phyloP scores from a whole-genome alignment of 2,888 invertebrate species.

The Scaptomyza polygonia region DNA sequence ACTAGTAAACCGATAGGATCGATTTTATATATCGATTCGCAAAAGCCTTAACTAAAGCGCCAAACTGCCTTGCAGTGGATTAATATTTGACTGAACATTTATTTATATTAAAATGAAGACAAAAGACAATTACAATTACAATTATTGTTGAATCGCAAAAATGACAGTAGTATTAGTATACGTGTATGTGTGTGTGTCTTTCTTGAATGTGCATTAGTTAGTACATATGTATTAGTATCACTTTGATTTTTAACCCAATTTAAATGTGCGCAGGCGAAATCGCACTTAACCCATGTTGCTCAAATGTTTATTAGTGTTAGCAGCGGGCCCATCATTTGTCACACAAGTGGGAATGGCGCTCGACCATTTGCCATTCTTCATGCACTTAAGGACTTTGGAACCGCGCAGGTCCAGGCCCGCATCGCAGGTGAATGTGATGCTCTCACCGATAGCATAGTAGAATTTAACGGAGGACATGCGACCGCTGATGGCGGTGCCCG shows the following conservation, averaged over 20 bases:
- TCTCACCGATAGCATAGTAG: constrained; percentile 94
- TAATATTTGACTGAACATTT: constrained; percentile 47
- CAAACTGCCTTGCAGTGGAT: constrained; percentile 1
- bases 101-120: constrained; percentile 69
- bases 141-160: constrained; percentile 63
- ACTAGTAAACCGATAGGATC: too few relatives aligned
- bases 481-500: constrained; percentile 93
- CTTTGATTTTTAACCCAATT: constrained; percentile 66
- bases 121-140: constrained; percentile 50
- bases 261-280: not conserved
- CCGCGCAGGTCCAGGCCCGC: constrained; percentile 90
- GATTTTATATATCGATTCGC: too few relatives aligned
- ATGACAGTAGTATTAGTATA: constrained; percentile 47
- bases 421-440: constrained; percentile 93
- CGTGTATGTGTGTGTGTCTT: constrained; percentile 31
- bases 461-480: constrained; percentile 94
- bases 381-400: constrained; percentile 91
- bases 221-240: constrained; percentile 78
- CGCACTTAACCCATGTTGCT: constrained; percentile 60
- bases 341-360: constrained; percentile 92
- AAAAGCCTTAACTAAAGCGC: constrained; percentile 18
- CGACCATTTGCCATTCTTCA: constrained; percentile 94
- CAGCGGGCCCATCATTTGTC: constrained; percentile 62
- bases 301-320: constrained; percentile 58
- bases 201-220: constrained; percentile 52